Conservation (phyloP, 2,888 invertebrate species). For the Aspidiotus rigidus region DNA sequence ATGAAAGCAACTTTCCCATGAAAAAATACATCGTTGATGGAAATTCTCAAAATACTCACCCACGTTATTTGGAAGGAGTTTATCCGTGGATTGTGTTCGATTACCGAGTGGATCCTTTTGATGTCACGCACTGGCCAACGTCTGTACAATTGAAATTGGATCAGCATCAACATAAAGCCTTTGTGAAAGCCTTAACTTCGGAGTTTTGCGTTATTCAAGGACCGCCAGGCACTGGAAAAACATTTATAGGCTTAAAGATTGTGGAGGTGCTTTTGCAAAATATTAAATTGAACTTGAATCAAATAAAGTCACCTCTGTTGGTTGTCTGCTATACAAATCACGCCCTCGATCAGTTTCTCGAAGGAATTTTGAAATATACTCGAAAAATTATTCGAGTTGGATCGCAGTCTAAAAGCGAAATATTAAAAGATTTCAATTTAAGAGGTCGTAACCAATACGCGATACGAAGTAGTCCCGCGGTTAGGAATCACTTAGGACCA, state of each 20-base stretch:
- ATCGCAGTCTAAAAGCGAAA: slow-evolving; percentile 54
- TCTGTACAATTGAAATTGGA: slow-evolving; percentile 50
- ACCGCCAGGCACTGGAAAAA: slow-evolving; percentile 79
- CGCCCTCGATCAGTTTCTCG: slow-evolving; percentile 75
- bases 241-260: slow-evolving; percentile 63
- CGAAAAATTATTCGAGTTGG: slow-evolving; percentile 58
- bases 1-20: slow-evolving; percentile 55
- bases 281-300: not conserved
- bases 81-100: not conserved
- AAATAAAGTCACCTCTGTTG: slow-evolving; percentile 47
- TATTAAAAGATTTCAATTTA: slow-evolving; percentile 41
- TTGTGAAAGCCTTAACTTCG: slow-evolving; percentile 56
- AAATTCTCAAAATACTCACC: slow-evolving; percentile 41
- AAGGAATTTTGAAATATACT: slow-evolving; percentile 55
- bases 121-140: slow-evolving; percentile 33
- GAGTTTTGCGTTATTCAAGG: slow-evolving; percentile 75
- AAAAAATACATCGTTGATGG: slow-evolving; percentile 56
- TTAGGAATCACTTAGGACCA: too few species aligned
- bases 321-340: slow-evolving; percentile 78
- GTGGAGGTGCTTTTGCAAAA: slow-evolving; percentile 45
- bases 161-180: slow-evolving; percentile 57
- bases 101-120: not conserved
- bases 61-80: slow-evolving; percentile 43
- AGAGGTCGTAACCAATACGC: not conserved
- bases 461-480: too few species aligned